Conservation (phyloP, 2,797 vertebrate species). For the Hozukius guyotensis region DNA sequence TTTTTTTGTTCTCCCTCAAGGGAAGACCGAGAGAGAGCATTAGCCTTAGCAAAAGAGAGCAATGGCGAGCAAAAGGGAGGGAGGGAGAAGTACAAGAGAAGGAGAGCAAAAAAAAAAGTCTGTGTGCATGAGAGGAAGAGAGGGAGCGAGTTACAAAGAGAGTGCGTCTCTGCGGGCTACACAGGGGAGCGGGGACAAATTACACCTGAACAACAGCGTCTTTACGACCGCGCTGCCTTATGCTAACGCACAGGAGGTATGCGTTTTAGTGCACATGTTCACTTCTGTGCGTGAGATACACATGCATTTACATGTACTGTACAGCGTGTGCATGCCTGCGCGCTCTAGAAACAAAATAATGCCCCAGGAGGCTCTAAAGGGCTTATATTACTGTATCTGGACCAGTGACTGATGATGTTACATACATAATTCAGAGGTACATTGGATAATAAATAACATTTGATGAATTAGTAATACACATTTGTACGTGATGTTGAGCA, state of each 20-base stretch:
- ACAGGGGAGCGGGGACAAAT: conserved; percentile 56
- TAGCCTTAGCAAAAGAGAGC: conserved; percentile 57
- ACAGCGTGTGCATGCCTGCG: conserved; percentile 1
- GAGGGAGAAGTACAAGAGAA: conserved; percentile 19
- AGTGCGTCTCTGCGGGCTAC: conserved; percentile 34
- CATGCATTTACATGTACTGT: not conserved
- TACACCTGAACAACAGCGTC: conserved; percentile 62
- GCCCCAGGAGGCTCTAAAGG: conserved; percentile 47
- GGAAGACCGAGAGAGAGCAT: conserved; percentile 67
- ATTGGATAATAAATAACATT: conserved; percentile 72
- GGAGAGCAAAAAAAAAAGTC: not conserved
- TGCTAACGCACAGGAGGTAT: conserved; percentile 28
- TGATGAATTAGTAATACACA: conserved; percentile 72
- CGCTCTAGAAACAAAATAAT: conserved; percentile 21
- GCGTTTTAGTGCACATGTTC: not conserved
- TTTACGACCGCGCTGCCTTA: conserved; percentile 46
- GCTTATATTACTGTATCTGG: conserved; percentile 61
- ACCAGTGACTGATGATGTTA: conserved; percentile 69
- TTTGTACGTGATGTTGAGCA: conserved; percentile 50
- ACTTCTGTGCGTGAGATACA: not conserved
- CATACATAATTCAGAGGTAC: conserved; percentile 71
- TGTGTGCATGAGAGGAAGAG: conserved; percentile 19
- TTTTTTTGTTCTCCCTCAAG: conserved; percentile 73
- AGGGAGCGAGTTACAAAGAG: conserved; percentile 41
- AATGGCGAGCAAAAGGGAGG: conserved; percentile 17